Percentiles rank a stretch among this genome's conserved stretches.
phyloP scores from a whole-genome alignment of 2,888 invertebrate species.

The Spodoptera littoralis region DNA sequence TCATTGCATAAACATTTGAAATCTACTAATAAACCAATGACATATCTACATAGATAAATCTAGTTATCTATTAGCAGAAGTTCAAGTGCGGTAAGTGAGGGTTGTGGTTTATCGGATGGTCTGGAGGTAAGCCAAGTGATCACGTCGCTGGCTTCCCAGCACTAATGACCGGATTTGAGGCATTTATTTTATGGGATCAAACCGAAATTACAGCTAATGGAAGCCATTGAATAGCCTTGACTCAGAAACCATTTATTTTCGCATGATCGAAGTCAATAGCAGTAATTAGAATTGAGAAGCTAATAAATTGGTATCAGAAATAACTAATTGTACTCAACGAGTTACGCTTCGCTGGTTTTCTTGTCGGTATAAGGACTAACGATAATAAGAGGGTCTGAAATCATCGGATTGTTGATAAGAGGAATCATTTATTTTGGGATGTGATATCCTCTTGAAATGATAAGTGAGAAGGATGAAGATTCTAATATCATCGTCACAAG shows the following conservation, averaged over 20 bases:
- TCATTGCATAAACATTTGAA: too few relatives aligned
- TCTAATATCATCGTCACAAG: too few relatives aligned
- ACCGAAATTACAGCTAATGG: constrained; percentile 18
- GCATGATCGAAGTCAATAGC: not conserved
- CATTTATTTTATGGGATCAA: constrained; percentile 4
- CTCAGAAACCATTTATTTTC: not conserved
- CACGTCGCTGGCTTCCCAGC: constrained; percentile 8
- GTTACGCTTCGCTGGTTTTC: not conserved
- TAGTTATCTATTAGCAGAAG: not conserved
- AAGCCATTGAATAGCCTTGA: constrained; percentile 3
- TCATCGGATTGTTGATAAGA: too few relatives aligned
- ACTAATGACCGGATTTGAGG: constrained; percentile 13
- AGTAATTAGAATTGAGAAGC: not conserved
- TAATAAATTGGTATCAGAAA: not conserved
- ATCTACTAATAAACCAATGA: too few relatives aligned
- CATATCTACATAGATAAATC: too few relatives aligned
- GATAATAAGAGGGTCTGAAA: too few relatives aligned
- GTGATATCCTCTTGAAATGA: too few relatives aligned
- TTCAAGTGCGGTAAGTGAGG: not conserved
- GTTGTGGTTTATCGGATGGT: not conserved
- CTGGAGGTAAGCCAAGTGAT: constrained; percentile 25
- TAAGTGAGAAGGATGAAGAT: too few relatives aligned
- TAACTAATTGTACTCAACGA: not conserved
- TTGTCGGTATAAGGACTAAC: too few relatives aligned
- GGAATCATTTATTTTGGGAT: not conserved